Percentiles rank a stretch among this genome's conserved stretches.
These are phyloP conservation scores for Cataglyphis hispanica DNA, from an alignment of 1,140 invertebrate genomes.

Conservation along the genomic window DNA sequence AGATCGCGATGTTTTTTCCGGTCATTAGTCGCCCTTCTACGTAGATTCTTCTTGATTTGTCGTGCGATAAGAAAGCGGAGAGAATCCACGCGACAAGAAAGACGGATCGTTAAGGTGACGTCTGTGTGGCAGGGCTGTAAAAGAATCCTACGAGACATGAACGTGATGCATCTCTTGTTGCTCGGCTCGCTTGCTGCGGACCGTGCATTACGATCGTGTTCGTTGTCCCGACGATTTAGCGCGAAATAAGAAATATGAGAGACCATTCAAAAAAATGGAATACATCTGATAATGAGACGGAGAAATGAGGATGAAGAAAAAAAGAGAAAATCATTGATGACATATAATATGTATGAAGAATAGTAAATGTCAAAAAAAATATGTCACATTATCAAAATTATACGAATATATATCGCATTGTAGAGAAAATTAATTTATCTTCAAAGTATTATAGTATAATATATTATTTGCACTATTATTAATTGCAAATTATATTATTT, in stretches of 20 bases:
- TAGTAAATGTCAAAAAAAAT: background rate
- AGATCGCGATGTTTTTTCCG: slow-evolving; percentile 68
- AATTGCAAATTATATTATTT: too few species aligned
- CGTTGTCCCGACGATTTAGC: slow-evolving; percentile 40
- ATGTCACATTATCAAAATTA: background rate
- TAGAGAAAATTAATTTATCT: background rate
- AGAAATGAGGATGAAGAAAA: background rate
- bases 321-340: background rate
- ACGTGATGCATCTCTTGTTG: slow-evolving; percentile 13
- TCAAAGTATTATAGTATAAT: too few species aligned
- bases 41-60: background rate
- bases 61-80: slow-evolving; percentile 3
- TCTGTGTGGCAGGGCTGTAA: slow-evolving; percentile 30
- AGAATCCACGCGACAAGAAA: slow-evolving; percentile 38
- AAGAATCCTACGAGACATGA: slow-evolving; percentile 35
- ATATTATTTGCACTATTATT: background rate
- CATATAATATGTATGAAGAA: background rate
- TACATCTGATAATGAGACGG: background rate
- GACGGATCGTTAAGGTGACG: slow-evolving; percentile 60
- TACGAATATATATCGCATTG: background rate
- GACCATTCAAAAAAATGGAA: background rate
- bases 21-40: slow-evolving; percentile 65
- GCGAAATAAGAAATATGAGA: slow-evolving; percentile 27
- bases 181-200: background rate
- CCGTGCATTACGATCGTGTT: slow-evolving; percentile 19